phyloP scores from a whole-genome alignment of 2,888 invertebrate species.

The Drosophila incognita region DNA sequence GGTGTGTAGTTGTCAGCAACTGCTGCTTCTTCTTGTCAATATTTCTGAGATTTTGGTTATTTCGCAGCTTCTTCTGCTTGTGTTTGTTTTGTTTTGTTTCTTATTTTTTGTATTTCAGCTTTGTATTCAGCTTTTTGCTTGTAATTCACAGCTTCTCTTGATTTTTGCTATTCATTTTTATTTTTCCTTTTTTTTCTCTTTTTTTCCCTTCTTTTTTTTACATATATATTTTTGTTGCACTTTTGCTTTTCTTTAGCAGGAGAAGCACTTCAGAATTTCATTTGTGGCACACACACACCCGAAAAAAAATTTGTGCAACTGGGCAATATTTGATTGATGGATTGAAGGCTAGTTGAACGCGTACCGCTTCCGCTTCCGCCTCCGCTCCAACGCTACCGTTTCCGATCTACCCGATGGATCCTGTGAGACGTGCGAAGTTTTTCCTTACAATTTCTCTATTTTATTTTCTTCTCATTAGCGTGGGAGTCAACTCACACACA shows the following conservation, averaged over 20 bases:
- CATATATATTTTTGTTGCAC: constrained; percentile 27
- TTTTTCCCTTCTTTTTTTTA: constrained; percentile 4
- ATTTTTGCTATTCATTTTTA: constrained; percentile 24
- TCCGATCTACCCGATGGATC: constrained; percentile 14
- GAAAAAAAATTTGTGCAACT: constrained; percentile 48
- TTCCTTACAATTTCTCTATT: too few species aligned
- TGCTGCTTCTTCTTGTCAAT: not conserved
- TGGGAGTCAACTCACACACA: constrained; percentile 38
- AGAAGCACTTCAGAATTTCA: constrained; percentile 41
- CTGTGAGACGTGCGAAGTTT: constrained; percentile 23
- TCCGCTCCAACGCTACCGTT: constrained; percentile 15
- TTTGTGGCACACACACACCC: constrained; percentile 47
- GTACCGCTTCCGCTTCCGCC: constrained; percentile 21
- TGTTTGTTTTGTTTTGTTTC: constrained; percentile 12
- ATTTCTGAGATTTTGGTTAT: constrained; percentile 9
- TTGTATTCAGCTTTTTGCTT: not conserved
- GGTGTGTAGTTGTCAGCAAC: not conserved
- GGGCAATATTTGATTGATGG: constrained; percentile 27
- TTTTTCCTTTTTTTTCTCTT: not conserved
- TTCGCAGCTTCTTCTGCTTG: constrained; percentile 31
- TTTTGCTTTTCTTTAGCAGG: constrained; percentile 13
- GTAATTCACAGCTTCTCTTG: constrained; percentile 35
- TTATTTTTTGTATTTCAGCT: not conserved
- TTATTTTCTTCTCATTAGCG: constrained; percentile 19
- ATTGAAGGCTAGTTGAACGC: constrained; percentile 10